phyloP scores from a whole-genome alignment of 2,797 vertebrate genomes.

The Anguilla megastoma region DNA sequence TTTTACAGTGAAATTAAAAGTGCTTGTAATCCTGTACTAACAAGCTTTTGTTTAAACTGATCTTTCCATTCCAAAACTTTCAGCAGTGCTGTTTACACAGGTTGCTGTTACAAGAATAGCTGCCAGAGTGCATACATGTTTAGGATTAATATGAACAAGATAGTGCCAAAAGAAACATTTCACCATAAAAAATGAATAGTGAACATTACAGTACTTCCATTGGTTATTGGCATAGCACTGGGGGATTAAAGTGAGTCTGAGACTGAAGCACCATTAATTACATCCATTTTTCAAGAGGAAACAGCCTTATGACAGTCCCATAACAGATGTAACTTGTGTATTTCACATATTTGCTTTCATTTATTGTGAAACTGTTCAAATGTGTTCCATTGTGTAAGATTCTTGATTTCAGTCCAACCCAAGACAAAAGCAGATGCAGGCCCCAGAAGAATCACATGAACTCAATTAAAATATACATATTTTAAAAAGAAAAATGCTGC shows the following conservation, averaged over 20 bases:
- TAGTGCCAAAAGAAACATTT: constrained; percentile 9
- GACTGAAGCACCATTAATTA: background rate
- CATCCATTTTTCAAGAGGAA: constrained; percentile 5
- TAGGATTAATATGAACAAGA: background rate
- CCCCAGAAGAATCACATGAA: background rate
- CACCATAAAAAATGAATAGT: background rate
- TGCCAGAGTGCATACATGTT: background rate
- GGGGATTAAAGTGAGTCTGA: background rate
- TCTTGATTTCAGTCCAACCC: background rate
- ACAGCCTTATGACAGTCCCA: background rate
- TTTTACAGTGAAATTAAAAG: background rate
- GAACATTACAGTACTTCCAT: background rate
- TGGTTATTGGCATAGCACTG: background rate
- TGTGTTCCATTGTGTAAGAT: background rate
- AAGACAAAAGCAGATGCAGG: background rate
- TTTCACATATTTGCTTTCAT: constrained; percentile 13
- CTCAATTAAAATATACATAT: background rate
- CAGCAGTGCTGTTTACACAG: background rate
- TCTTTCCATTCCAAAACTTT: background rate
- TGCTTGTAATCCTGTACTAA: background rate
- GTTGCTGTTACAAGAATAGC: background rate
- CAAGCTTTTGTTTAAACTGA: background rate
- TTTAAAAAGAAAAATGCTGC: constrained; percentile 4
- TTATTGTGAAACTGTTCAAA: background rate
- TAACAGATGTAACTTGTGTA: background rate